These are phyloP conservation scores for Apamea crenata DNA, from an alignment of 2,888 invertebrate genomes.

Conservation along the genomic window DNA sequence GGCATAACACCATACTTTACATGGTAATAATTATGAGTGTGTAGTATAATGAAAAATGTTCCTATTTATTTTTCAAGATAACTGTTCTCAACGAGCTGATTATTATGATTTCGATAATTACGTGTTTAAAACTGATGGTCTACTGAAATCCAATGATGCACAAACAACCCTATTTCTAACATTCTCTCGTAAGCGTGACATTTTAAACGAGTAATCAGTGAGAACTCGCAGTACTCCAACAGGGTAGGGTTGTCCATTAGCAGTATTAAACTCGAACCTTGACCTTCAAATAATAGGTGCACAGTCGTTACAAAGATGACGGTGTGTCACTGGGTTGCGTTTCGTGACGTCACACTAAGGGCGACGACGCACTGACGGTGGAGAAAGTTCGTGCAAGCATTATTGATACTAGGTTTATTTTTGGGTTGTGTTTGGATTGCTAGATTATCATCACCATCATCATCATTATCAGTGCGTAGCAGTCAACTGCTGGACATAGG, in stretches of 20 bases:
- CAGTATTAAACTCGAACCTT: conserved; percentile 71
- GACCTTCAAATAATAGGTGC: conserved; percentile 66
- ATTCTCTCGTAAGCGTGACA: not conserved
- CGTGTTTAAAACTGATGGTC: not conserved
- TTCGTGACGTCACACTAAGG: conserved; percentile 41
- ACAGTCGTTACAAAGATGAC: conserved; percentile 36
- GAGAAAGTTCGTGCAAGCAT: conserved; percentile 8
- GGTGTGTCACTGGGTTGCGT: too few species aligned
- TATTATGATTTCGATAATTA: not conserved
- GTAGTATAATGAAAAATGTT: not conserved
- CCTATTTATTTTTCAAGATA: not conserved
- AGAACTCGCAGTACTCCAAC: conserved; percentile 28
- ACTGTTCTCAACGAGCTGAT: not conserved
- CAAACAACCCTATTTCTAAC: not conserved
- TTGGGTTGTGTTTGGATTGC: not conserved
- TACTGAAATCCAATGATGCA: not conserved
- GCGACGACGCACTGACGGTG: conserved; percentile 25
- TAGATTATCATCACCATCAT: too few species aligned
- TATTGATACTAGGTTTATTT: not conserved
- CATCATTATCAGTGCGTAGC: too few species aligned
- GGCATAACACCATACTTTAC: not conserved
- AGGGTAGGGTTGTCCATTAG: conserved; percentile 68
- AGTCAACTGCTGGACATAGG: too few species aligned
- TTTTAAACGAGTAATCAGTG: conserved; percentile 21
- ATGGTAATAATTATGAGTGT: too few species aligned